Conservation (phyloP, 2,797 vertebrate genomes). For the Lithobates pipiens region DNA sequence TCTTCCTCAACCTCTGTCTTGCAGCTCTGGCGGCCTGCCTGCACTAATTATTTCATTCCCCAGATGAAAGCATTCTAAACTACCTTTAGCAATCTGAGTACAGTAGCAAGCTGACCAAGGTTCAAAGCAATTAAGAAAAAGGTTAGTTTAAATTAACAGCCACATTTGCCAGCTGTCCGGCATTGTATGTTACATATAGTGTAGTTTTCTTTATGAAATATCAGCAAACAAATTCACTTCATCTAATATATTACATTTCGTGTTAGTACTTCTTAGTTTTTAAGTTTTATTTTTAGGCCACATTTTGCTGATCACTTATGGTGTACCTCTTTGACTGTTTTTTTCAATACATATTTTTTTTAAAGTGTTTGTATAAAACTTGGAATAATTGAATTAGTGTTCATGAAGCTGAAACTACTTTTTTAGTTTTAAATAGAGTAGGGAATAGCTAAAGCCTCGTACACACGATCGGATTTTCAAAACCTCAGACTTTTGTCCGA, state of each 20-base stretch:
- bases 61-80: constrained; percentile 69
- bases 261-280: not conserved
- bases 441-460: no score
- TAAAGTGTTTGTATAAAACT: no score
- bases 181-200: constrained; percentile 34
- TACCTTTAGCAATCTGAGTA: constrained; percentile 76
- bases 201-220: constrained; percentile 9
- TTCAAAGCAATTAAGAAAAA: constrained; percentile 82
- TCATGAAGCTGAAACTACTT: no score
- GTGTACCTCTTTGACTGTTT: no score
- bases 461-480: no score
- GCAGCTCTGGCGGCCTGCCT: constrained; percentile 76
- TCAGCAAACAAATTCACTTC: not conserved
- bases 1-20: constrained; percentile 77
- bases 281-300: not conserved
- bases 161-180: constrained; percentile 70
- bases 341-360: no score
- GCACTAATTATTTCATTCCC: constrained; percentile 80
- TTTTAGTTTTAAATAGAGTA: not conserved
- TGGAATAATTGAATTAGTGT: not conserved
- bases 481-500: no score
- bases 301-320: not conserved
- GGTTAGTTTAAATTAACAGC: constrained; percentile 78
- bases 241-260: not conserved
- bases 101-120: constrained; percentile 74